Evolutionary conservation across 2,888 invertebrate species (phyloP).

Genomic region (Parnassius smintheus): DNA sequence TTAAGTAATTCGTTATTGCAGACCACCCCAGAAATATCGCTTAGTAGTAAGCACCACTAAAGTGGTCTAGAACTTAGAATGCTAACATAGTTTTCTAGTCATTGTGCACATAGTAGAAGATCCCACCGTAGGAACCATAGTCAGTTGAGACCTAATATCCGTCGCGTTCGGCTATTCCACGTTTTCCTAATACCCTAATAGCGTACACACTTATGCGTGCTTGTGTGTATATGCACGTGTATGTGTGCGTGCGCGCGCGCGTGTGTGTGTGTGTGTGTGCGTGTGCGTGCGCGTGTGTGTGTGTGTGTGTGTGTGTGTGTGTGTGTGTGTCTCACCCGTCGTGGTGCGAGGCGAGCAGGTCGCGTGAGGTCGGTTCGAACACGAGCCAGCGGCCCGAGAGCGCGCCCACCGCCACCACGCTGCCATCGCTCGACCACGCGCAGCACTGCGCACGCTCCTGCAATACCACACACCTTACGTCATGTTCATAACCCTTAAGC

Average conservation of each 20-base stretch:
- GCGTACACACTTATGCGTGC: too few species aligned
- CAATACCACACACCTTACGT: neutral
- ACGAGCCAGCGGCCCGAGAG: slow-evolving; percentile 91
- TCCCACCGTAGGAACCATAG: too few species aligned
- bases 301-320: neutral
- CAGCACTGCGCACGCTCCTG: slow-evolving; percentile 82
- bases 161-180: too few species aligned
- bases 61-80: too few species aligned
- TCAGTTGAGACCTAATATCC: too few species aligned
- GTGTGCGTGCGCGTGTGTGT: neutral
- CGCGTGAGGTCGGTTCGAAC: slow-evolving; percentile 89
- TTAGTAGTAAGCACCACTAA: too few species aligned
- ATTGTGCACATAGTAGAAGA: too few species aligned
- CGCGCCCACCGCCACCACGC: slow-evolving; percentile 88
- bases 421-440: slow-evolving; percentile 90
- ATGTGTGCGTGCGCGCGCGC: slow-evolving; percentile 84
- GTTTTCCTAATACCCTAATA: too few species aligned
- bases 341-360: slow-evolving; percentile 84
- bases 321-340: slow-evolving; percentile 77
- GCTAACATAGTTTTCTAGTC: too few species aligned
- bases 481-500: too few species aligned
- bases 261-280: slow-evolving; percentile 86
- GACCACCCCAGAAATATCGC: too few species aligned
- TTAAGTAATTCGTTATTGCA: too few species aligned
- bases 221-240: slow-evolving; percentile 77